Base-by-base conservation (phyloP, 2,113 vertebrate species). In the Genyomyrus donnyi region DNA sequence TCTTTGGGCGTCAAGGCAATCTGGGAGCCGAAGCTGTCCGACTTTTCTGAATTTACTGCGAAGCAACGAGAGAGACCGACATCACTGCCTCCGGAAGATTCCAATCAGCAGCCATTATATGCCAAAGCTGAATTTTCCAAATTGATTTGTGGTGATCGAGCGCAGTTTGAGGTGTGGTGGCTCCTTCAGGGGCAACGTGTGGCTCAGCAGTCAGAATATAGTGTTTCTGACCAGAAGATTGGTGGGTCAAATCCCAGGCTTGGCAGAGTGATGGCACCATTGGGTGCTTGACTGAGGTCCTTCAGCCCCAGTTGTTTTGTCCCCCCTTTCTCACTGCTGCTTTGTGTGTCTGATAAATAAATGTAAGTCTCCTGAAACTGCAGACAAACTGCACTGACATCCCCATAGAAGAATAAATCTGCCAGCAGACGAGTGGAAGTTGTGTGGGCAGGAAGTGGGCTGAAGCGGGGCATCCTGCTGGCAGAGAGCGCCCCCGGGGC, bases 1-100 rank as follows among this genome's bases (percentile, higher is more conserved):
- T 93, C 92, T 0, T 91, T 92, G 24, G 70, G 17, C 5, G 52
- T 92, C 10, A 89, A 86, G 21, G 58, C 45, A 31, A 49, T 77
- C 50, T 88, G 84, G 24, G 91, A 27, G 27, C 88, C 58, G 1
- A 52, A 85, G 52, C 50, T 85, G n/a, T 48, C 8, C 2, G 3
- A 1, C 52, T 89, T 89, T 31, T 85, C 52, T 13, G 13, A 50
- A 39, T 46, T 35, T 27, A 10, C 49, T n/a, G 35, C 21, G 2
- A 53, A 56, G 31, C 31, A 56, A 58, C 11, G 19, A 49, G 17
- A 31, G n/a, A 70, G 49, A 83, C 19, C 39, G 6, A 85, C 39
- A 24, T 85, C 83, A 85, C 3, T 48, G 8, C 11, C 21, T 70
- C 56, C 1, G 0, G 39, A 42, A 48, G 17, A 9, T 84, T 46